Evolutionary conservation across 2,113 vertebrate species (phyloP), one percentile per base, ranked within the genome.

Genomic region (Microtus richardsoni): DNA sequence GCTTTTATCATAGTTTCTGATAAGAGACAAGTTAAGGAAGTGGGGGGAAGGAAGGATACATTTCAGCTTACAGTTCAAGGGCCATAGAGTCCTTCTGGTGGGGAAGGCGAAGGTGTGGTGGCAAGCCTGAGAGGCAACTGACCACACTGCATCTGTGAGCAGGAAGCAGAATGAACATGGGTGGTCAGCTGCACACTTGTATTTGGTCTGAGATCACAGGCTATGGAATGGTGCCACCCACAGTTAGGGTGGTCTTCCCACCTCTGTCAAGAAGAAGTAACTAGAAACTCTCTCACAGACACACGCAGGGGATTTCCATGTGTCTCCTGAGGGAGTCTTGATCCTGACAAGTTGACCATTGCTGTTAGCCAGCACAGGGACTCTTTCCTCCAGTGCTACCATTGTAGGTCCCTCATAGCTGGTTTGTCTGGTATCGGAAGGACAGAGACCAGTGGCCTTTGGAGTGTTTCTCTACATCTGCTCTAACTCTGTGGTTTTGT

Each of bases 401-500:
- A 5, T 0, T 44, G 16, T 24, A 33, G 11, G 3, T 22, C 12
- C 39, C 62, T 4, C 5, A 30, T 9, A 64, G 44, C 1, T 44
- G 41, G 3, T 33, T 28, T 44, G n/a, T 36, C n/a, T 54, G 0
- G 22, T 17, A 0, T 12, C 26, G 7, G 74, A 30, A 86, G 36
- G 54, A 49, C 14, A 47, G 58, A 89, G 88, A 22, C 22, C 21
- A 7, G 6, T 4, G 11, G 26, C 52, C 41, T 16, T 11, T 11
- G 10, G 17, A 26, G 33, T 30, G 54, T 44, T 66, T 1, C 2
- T 11, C 3, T 13, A 54, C 4, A 13, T 21, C 54, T 39, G 17
- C 13, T 86, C 22, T 6, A 13, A 4, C 11, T 7, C 1, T 0
- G 3, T 3, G 10, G 36, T 24, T 26, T 36, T 1, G 28, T 0